Base-by-base conservation (phyloP, 2,113 vertebrate genomes). In the Manacus vitellinus region DNA sequence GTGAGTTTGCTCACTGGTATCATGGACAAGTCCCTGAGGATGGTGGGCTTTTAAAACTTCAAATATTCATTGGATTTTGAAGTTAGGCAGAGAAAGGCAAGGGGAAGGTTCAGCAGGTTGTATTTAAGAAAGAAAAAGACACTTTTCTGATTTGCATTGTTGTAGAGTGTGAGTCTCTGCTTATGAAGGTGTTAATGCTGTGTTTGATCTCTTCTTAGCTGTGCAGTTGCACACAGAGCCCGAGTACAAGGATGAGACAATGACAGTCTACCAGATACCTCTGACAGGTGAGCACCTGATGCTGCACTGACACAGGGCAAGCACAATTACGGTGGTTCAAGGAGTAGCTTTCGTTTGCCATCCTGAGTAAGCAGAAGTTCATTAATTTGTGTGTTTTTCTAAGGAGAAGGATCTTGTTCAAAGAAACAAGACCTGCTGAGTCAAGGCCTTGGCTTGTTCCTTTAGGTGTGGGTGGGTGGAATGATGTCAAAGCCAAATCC, bases 201-300 rank as follows among this genome's bases (percentile, higher is more conserved):
- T 0, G n/a, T 65, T 22, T 95, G 43, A 2, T 75, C 44, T 91
- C 37, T 88, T 61, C 24, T 9, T 47, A 98, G 98, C 97, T 12
- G 98, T 98, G 66, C 97, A 97, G 2, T 54, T 98, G 55, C 97
- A 98, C 95, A 97, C 98, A 8, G 97, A 98, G 10, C 93, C 97
- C 0, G 98, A 98, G 31, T 98, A 98, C 66, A 97, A 96, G 77
- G 98, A 98, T 3, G 98, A 98, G 77, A 98, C 98, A 0, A 98
- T 98, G 98, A 98, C 98, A 0, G 99, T 99, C 54, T 41, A 84
- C 71, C 99, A 99, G 27, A 96, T 99, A 46, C 99, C 99, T 10
- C 96, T 99, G 49, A 96, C 98, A 82, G 98, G 99, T 99, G 96
- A 98, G 99, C 97, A 14, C 3, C 3, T 20, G 77, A 9, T 0